phyloP scores from a whole-genome alignment of 1,140 invertebrate genomes.

The Solen grandis region DNA sequence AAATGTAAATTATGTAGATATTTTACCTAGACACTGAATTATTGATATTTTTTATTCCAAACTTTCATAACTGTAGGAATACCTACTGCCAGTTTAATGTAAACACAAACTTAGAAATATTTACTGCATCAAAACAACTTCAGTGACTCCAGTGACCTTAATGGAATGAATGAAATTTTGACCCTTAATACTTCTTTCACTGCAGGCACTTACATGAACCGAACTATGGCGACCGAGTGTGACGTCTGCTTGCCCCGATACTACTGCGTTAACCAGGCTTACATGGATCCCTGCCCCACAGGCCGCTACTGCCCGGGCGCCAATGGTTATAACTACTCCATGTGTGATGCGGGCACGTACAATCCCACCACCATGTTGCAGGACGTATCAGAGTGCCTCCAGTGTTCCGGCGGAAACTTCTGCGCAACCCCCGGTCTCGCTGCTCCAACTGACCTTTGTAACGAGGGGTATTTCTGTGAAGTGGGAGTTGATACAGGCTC shows the following conservation, averaged over 20 bases:
- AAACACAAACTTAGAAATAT: no score
- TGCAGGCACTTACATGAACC: conserved; percentile 78
- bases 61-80: no score
- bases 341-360: conserved; percentile 74
- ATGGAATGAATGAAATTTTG: no score
- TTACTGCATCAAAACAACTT: no score
- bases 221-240: conserved; percentile 72
- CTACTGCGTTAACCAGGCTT: conserved; percentile 76
- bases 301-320: conserved; percentile 72
- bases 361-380: conserved; percentile 66
- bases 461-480: conserved; percentile 75
- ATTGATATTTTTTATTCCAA: no score
- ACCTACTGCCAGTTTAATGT: no score
- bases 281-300: conserved; percentile 72
- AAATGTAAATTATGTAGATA: no score
- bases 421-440: conserved; percentile 71
- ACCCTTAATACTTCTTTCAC: background rate
- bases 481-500: conserved; percentile 73
- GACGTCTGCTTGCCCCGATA: conserved; percentile 74
- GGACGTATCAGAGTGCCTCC: conserved; percentile 68
- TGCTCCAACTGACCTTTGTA: conserved; percentile 67
- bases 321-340: conserved; percentile 72
- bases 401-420: conserved; percentile 76
- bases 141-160: no score
- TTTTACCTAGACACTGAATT: no score